A percentile compares a stretch with the other conserved stretches of the same genome.
Evolutionary conservation across 2,888 invertebrate species (phyloP).

Genomic region (Plagiodera versicolora): DNA sequence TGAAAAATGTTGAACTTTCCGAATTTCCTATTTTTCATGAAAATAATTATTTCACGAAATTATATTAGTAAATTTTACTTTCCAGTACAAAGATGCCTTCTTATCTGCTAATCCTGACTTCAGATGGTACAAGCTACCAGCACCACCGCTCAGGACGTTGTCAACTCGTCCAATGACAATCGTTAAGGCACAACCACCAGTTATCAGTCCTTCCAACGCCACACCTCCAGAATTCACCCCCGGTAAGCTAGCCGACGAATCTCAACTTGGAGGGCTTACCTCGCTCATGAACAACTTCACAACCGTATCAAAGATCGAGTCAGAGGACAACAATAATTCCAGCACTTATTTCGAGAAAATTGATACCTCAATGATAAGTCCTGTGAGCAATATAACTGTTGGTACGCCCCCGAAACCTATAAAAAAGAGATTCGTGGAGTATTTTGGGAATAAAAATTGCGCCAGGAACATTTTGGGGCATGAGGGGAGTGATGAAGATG

Average conservation of each 20-base stretch:
- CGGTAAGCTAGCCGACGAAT: constrained; percentile 85
- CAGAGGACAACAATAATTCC: constrained; percentile 38
- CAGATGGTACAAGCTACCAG: constrained; percentile 92
- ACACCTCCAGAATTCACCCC: constrained; percentile 61
- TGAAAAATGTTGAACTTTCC: too few relatives aligned
- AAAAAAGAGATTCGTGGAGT: constrained; percentile 50
- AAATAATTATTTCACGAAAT: too few relatives aligned
- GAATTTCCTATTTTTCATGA: too few relatives aligned
- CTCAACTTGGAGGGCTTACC: constrained; percentile 84
- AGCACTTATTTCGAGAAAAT: constrained; percentile 29
- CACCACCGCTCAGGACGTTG: constrained; percentile 79
- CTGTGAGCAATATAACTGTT: constrained; percentile 37
- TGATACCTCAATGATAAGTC: constrained; percentile 29
- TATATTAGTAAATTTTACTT: constrained; percentile 47
- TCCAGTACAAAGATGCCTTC: constrained; percentile 92
- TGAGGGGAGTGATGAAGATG: constrained; percentile 16
- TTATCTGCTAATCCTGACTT: constrained; percentile 91
- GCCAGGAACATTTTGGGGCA: constrained; percentile 44
- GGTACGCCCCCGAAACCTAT: constrained; percentile 52
- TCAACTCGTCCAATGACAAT: constrained; percentile 64
- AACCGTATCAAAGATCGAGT: constrained; percentile 29
- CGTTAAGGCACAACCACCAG: constrained; percentile 42
- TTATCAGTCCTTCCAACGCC: constrained; percentile 37
- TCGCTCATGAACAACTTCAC: constrained; percentile 63
- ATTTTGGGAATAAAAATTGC: constrained; percentile 42